phyloP scores from a whole-genome alignment of 2,113 vertebrate species.

The Halcyon senegalensis region DNA sequence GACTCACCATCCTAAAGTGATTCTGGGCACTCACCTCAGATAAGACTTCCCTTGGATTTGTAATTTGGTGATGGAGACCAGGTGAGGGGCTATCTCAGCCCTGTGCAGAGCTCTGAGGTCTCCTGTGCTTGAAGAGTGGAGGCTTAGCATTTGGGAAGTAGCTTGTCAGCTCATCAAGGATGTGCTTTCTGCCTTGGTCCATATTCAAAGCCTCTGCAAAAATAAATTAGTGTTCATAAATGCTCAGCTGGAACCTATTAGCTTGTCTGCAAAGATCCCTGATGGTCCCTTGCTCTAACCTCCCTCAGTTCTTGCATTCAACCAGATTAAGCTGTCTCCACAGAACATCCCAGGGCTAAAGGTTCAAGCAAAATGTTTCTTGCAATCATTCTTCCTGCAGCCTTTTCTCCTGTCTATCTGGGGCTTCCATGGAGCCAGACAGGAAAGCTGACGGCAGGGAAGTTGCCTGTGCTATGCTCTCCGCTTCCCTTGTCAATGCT shows the following conservation, averaged over 20 bases:
- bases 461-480: constrained; percentile 12
- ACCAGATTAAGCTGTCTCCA: constrained; percentile 50
- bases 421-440: constrained; percentile 38
- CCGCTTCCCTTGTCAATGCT: background rate
- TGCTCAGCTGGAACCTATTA: constrained; percentile 38
- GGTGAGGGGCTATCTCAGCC: background rate
- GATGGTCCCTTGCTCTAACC: constrained; percentile 47
- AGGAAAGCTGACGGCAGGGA: constrained; percentile 24
- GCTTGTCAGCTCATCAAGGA: background rate
- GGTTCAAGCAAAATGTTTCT: constrained; percentile 37
- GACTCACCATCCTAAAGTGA: background rate
- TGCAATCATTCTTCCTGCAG: constrained; percentile 47
- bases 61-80: background rate
- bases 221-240: constrained; percentile 16
- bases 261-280: constrained; percentile 24
- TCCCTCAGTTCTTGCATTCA: constrained; percentile 1
- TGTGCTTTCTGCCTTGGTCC: background rate
- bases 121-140: background rate
- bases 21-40: background rate
- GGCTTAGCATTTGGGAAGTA: background rate
- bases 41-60: background rate
- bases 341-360: constrained; percentile 42
- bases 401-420: constrained; percentile 43
- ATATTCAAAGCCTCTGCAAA: background rate
- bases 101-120: background rate